These are phyloP conservation scores for Nysson spinosus DNA, from an alignment of 2,888 invertebrate genomes.

Conservation along the genomic window DNA sequence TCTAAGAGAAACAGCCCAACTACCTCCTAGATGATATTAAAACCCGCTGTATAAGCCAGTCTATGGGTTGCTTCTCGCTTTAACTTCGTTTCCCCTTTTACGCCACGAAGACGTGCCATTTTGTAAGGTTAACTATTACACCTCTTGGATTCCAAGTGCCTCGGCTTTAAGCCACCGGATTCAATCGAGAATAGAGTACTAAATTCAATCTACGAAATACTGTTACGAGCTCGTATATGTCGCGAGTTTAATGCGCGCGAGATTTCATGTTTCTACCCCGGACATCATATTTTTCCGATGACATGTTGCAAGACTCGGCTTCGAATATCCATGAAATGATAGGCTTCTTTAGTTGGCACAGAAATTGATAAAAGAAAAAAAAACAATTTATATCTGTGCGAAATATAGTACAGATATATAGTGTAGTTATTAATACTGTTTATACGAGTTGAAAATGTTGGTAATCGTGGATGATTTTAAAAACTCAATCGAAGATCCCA, in stretches of 20 bases:
- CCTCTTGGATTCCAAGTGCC: neutral
- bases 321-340: constrained; percentile 2
- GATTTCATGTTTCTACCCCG: constrained; percentile 24
- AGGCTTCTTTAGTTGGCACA: neutral
- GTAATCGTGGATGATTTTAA: too few species aligned
- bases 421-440: neutral
- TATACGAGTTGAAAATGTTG: neutral
- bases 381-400: neutral
- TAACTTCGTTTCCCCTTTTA: neutral
- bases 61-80: neutral
- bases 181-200: constrained; percentile 23
- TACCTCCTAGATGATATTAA: constrained; percentile 29
- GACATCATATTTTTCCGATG: constrained; percentile 37
- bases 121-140: constrained; percentile 1
- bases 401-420: neutral
- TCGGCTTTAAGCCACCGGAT: neutral
- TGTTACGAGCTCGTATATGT: constrained; percentile 21
- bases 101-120: neutral
- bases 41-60: neutral
- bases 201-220: constrained; percentile 37
- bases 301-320: constrained; percentile 13
- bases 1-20: constrained; percentile 31
- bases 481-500: too few species aligned
- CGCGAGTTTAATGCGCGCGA: constrained; percentile 11
- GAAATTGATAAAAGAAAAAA: neutral